phyloP scores from a whole-genome alignment of 2,888 invertebrate species.

The Philhelius pedissequus region DNA sequence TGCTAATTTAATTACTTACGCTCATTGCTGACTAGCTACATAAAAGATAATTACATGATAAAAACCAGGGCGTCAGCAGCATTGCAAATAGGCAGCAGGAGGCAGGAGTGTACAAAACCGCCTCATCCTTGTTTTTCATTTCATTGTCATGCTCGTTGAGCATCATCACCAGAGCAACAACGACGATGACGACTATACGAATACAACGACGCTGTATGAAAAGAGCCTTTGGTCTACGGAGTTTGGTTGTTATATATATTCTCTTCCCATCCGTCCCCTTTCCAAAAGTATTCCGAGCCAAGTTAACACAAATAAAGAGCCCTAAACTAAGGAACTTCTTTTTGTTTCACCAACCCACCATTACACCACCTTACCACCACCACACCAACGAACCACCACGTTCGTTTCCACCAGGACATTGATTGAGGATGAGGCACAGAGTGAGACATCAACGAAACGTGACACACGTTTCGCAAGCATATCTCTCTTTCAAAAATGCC shows the following conservation, averaged over 20 bases:
- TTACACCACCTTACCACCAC: neutral
- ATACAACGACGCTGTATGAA: neutral
- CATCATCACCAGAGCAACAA: constrained; percentile 58
- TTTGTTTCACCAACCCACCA: neutral
- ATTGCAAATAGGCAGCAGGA: constrained; percentile 26
- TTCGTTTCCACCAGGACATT: constrained; percentile 25
- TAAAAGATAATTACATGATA: constrained; percentile 68
- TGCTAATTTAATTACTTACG: constrained; percentile 79
- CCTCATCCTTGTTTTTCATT: constrained; percentile 28
- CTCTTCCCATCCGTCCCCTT: neutral
- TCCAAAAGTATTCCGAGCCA: constrained; percentile 18
- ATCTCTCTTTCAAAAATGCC: constrained; percentile 17
- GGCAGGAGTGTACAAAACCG: neutral
- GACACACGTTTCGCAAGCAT: constrained; percentile 52
- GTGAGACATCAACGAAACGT: constrained; percentile 64
- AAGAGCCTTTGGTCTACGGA: constrained; percentile 41
- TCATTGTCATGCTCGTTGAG: constrained; percentile 64
- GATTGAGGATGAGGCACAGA: constrained; percentile 56
- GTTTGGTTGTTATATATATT: neutral
- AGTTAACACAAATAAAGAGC: constrained; percentile 30
- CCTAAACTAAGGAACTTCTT: constrained; percentile 36
- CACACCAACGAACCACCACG: neutral
- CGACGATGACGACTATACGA: neutral
- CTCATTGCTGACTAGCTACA: constrained; percentile 73
- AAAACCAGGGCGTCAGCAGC: constrained; percentile 62